Percentiles rank a stretch among this genome's conserved stretches.
Conservation (phyloP, 2,113 vertebrate species). For the Pardalotus punctatus region DNA sequence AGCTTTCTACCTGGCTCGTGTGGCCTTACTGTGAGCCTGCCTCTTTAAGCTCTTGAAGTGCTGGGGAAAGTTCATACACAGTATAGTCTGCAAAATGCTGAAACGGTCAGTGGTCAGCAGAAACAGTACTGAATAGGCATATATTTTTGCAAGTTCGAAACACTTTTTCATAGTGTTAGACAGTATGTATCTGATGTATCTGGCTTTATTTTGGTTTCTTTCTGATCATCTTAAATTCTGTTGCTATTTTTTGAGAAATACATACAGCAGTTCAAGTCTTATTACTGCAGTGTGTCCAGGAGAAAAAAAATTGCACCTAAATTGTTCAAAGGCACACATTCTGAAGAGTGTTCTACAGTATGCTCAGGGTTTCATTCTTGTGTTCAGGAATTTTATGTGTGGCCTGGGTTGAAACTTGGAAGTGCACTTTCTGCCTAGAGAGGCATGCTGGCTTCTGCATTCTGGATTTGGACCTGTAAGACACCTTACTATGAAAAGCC, state of each 20-base stretch:
- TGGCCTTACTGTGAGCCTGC: background rate
- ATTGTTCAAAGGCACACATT: background rate
- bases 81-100: background rate
- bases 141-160: background rate
- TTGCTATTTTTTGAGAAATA: background rate
- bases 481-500: background rate
- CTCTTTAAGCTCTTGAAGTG: background rate
- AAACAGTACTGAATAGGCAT: background rate
- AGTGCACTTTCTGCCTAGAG: background rate
- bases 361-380: background rate
- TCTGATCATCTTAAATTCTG: background rate
- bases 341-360: background rate
- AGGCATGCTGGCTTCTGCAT: background rate
- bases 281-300: background rate
- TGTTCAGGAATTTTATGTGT: background rate
- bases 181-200: background rate
- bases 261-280: background rate
- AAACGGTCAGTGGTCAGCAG: background rate
- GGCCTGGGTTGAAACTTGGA: background rate
- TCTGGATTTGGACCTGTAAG: background rate
- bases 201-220: background rate
- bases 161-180: background rate
- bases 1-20: background rate
- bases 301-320: background rate
- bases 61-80: background rate